A percentile compares a stretch with the other conserved stretches of the same genome.
Evolutionary conservation across 2,888 invertebrate species (phyloP).

Genomic region (Steinernema hermaphroditum): DNA sequence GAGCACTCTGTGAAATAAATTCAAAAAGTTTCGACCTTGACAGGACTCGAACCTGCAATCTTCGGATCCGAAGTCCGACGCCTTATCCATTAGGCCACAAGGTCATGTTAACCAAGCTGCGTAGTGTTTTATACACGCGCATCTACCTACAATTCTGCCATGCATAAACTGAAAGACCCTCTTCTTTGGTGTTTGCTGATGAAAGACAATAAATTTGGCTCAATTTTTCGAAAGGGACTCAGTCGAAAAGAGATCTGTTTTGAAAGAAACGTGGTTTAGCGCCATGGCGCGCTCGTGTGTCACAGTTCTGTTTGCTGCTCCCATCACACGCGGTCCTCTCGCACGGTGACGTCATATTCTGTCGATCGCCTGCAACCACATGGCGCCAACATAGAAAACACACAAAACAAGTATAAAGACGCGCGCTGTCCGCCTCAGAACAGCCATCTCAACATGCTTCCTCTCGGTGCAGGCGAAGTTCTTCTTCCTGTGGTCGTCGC

Average conservation of each 20-base stretch:
- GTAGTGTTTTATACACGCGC: background rate
- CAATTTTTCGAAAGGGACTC: no score
- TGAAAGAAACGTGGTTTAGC: no score
- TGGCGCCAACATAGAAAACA: background rate
- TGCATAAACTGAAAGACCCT: no score
- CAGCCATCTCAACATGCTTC: background rate
- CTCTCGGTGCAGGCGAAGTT: background rate
- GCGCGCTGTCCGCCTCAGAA: background rate
- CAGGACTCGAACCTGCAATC: constrained; percentile 68
- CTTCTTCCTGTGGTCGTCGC: background rate
- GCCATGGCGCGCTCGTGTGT: no score
- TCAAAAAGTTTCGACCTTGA: constrained; percentile 47
- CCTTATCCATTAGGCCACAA: constrained; percentile 63
- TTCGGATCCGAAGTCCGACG: constrained; percentile 68
- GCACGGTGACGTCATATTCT: background rate
- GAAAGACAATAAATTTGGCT: no score
- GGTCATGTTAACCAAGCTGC: constrained; percentile 36
- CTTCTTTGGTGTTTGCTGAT: no score
- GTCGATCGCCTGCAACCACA: background rate
- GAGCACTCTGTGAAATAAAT: no score
- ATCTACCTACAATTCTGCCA: background rate
- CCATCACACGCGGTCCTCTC: background rate
- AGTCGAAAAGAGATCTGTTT: no score
- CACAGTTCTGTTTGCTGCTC: background rate
- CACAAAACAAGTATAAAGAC: background rate